Base-by-base conservation (phyloP, 1,140 invertebrate species). In the Temnothorax curvispinosus region DNA sequence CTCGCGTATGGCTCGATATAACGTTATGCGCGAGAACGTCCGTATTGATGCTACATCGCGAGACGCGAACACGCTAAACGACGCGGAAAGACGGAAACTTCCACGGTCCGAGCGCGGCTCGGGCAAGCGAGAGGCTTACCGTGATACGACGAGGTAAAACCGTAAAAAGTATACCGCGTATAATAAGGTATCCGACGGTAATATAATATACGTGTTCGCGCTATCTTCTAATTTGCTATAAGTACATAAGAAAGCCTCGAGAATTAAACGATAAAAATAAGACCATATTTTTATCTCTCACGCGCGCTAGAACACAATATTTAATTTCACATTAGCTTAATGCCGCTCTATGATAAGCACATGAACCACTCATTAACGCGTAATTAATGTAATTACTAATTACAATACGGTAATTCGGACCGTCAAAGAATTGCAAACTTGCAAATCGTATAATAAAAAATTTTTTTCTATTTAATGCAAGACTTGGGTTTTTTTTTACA, bases 1-100 rank as follows among this genome's bases (percentile, higher is more conserved):
- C 15, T 44, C 35, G 54, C 50, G n/a, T 21, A 15, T 21, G n/a
- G 38, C 35, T 18, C 27, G 15, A 44, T 32, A 6, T 11, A 47
- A 32, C 67, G 38, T 56, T 56, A 44, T 15, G 44, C 41, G 56
- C 41, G 32, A 35, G 52, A 15, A 27, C 41, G 38, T 32, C n/a
- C 6, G 18, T 74, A 74, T 74, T 44, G 80, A 74, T n/a, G 47
- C 35, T 72, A 38, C 21, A 21, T 78, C 75, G 60, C 62, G 71
- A 38, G 18, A 52, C 27, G 56, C 56, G 60, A n/a, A 38, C 27
- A 15, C 21, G 47, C 50, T 21, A 80, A 77, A 85, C 56, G 74
- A 85, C 74, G 71, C 50, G 82, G 74, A 85, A 85, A 82, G 67
- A 60, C 67, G 80, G 80, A 82, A 82, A 74, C 67, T 74, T 58